Evolutionary conservation across 2,797 vertebrate genomes (phyloP), one percentile per base, ranked within the genome.

Genomic region (Corythornis leucogaster): DNA sequence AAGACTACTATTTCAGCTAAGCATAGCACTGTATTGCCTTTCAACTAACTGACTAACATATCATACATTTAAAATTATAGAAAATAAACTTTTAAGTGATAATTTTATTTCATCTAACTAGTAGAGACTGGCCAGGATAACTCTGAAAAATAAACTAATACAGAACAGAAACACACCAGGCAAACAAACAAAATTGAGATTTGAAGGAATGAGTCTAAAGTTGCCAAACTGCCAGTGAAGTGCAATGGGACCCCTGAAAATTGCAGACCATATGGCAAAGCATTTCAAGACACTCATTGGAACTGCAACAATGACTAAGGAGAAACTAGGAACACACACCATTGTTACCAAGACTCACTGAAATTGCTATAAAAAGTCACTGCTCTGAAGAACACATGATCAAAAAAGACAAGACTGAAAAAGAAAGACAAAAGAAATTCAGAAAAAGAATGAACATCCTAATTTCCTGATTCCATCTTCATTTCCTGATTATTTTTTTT

Each of bases 31-130:
- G 26, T 35, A 54, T 57, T 58, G 59, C 55, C 64, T 96, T 87
- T 89, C 59, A 84, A 77, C 50, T 91, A 83, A 82, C 58, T 82
- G 76, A 80, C 70, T 82, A 54, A 91, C 70, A 11, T 12, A 61
- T 54, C 40, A 26, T 76, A 54, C 30, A 67, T 71, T 80, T 68
- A 70, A 93, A 95, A 90, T 79, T 79, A 78, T 21, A 91, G 63
- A 90, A 91, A 92, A 92, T 51, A 70, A 93, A 82, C 26, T 92
- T 84, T 59, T 43, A 78, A 76, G 8, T 75, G 57, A 30, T 80
- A 74, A 68, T 74, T 90, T 86, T 86, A 48, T 91, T 86, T 88
- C 82, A 87, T 73, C 12, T 77, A 54, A 58, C 28, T 51, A 33
- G 33, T n/a, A 28, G 46, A 80, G 86, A 33, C n/a, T 75, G 69